Base-by-base conservation (phyloP, 2,888 invertebrate genomes). In the Elysia crispata region DNA sequence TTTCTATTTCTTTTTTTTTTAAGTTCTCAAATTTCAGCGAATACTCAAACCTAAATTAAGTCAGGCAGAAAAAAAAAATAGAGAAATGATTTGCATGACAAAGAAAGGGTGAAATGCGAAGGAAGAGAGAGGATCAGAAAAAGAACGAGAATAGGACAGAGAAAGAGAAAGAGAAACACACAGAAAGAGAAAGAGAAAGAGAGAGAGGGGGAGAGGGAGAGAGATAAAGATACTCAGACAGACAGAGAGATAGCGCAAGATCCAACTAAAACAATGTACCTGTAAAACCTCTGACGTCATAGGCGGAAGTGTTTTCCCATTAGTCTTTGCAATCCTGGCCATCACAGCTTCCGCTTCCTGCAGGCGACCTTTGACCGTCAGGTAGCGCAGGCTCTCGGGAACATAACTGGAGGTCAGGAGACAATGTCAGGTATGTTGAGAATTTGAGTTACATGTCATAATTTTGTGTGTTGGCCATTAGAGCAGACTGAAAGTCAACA, bases 301-400 rank as follows among this genome's bases (percentile, higher is more conserved):
- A 6, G 70, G 69, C n/a, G 81, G 82, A 23, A 76, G 72, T 41
- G 74, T 76, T 75, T 60, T 79, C 18, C 41, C 31, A 41, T 79
- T 79, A 20, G 23, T 41, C 8, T n/a, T 8, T 1, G 79, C 79
- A 41, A 79, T 69, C 41, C 67, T 66, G 30, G 30, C 49, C 25
- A 75, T 66, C 8, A 79, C 74, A 54, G 28, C 60, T 18, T 75
- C 54, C 1, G 79, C 79, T 3, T 74, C 74, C 28, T 74, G 33
- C 57, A 79, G 25, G 25, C 60, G 15, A n/a, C 57, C 69, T 33
- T 69, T 50, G 1, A 75, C 75, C 18, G 79, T 66, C 1, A 79
- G 50, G 67, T 67, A 79, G 5, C 79, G n/a, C 1, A 79, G 41
- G 64, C 79, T 79, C 54, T 79, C 79, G 20, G 79, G 74, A 13